These are phyloP conservation scores for Drosophila littoralis DNA, from an alignment of 1,140 invertebrate genomes.

Conservation along the genomic window DNA sequence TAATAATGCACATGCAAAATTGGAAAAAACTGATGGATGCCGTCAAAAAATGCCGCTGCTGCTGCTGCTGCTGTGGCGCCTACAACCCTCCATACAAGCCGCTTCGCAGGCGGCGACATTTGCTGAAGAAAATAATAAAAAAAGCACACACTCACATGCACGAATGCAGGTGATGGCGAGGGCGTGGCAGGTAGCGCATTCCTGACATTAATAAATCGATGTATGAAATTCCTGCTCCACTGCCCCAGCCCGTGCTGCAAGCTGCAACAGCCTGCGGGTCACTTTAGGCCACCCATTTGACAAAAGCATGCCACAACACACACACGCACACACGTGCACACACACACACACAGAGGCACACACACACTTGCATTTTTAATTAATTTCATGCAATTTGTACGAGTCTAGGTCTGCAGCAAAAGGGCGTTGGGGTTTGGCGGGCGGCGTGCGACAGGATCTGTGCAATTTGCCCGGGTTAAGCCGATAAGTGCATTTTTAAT, in stretches of 20 bases:
- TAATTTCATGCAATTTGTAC: conserved; percentile 81
- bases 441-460: conserved; percentile 3
- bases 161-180: not conserved
- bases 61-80: conserved; percentile 39
- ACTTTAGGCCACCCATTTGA: conserved; percentile 77
- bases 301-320: conserved; percentile 66
- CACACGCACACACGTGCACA: conserved; percentile 24
- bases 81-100: not conserved
- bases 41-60: conserved; percentile 73
- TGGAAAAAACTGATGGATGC: conserved; percentile 80
- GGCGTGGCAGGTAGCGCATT: conserved; percentile 63
- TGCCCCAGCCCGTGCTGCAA: conserved; percentile 9
- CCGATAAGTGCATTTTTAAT: conserved; percentile 83
- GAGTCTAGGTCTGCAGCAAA: conserved; percentile 13
- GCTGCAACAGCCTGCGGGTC: conserved; percentile 69
- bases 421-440: not conserved
- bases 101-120: conserved; percentile 42
- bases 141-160: conserved; percentile 2
- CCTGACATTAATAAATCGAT: conserved; percentile 80
- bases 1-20: conserved; percentile 77
- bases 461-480: conserved; percentile 75
- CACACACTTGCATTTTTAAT: conserved; percentile 68
- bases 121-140: conserved; percentile 43
- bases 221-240: conserved; percentile 59
- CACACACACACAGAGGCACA: conserved; percentile 4